A percentile compares a stretch with the other conserved stretches of the same genome.
phyloP scores from a whole-genome alignment of 1,140 invertebrate genomes.

The Frieseomelitta varia region DNA sequence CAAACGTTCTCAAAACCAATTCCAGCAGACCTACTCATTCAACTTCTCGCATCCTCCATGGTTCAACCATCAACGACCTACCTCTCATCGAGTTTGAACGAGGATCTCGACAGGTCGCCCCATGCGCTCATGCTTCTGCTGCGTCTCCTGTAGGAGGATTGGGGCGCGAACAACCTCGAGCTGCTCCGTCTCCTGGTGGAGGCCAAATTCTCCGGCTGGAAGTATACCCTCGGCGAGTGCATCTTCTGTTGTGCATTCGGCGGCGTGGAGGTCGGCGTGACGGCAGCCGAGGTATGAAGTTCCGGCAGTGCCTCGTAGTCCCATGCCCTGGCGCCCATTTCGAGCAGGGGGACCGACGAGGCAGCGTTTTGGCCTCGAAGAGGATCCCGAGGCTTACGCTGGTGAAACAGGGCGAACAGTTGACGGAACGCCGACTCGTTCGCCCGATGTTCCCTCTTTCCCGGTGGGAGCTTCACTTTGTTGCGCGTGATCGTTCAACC shows the following conservation, averaged over 20 bases:
- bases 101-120: conserved; percentile 91
- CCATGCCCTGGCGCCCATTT: conserved; percentile 80
- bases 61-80: conserved; percentile 67
- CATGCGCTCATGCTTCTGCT: conserved; percentile 91
- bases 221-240: conserved; percentile 85
- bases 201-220: conserved; percentile 86
- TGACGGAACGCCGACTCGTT: conserved; percentile 51
- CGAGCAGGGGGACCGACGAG: conserved; percentile 76
- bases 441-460: conserved; percentile 29
- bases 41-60: not conserved
- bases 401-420: conserved; percentile 53
- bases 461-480: conserved; percentile 59
- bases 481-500: conserved; percentile 1
- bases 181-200: conserved; percentile 84
- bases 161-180: conserved; percentile 76
- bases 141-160: conserved; percentile 82
- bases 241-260: conserved; percentile 73
- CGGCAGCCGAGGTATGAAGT: conserved; percentile 72
- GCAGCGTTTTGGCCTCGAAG: conserved; percentile 70
- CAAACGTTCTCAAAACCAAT: too few relatives aligned
- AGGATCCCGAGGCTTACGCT: conserved; percentile 65
- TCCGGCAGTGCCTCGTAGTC: conserved; percentile 84
- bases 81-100: conserved; percentile 91
- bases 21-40: not conserved
- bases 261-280: conserved; percentile 77